Evolutionary conservation across 2,113 vertebrate genomes (phyloP).

Genomic region (Cacatua alba): DNA sequence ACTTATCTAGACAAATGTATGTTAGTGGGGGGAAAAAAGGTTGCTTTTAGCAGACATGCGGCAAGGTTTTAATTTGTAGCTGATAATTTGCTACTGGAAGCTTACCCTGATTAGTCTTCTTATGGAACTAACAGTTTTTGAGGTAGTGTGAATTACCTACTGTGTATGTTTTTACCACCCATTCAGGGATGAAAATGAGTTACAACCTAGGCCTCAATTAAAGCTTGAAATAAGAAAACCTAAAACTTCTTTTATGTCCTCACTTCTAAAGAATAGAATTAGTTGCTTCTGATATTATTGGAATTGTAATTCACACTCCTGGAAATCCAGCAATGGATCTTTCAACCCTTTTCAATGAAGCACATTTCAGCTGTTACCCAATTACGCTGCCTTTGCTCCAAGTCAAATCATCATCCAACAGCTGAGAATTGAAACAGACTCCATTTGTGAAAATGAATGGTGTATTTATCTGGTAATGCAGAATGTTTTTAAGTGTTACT

Average conservation of each 20-base stretch:
- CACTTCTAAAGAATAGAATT: constrained; percentile 85
- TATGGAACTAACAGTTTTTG: constrained; percentile 94
- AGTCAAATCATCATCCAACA: constrained; percentile 83
- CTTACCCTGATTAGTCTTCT: constrained; percentile 91
- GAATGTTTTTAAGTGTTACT: constrained; percentile 78
- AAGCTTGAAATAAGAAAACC: constrained; percentile 79
- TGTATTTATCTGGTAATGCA: constrained; percentile 71
- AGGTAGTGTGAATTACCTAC: constrained; percentile 96
- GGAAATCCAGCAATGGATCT: constrained; percentile 81
- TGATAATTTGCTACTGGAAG: constrained; percentile 95
- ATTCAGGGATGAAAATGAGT: constrained; percentile 89
- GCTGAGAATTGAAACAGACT: constrained; percentile 84
- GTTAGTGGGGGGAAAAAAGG: constrained; percentile 37
- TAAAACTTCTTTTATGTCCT: constrained; percentile 82
- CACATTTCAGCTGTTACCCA: constrained; percentile 80
- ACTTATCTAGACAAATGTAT: constrained; percentile 70
- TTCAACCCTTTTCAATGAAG: constrained; percentile 82
- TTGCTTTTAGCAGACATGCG: constrained; percentile 75
- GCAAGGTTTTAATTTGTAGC: constrained; percentile 95
- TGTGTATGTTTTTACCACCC: constrained; percentile 93
- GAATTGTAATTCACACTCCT: constrained; percentile 88
- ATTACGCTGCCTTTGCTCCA: constrained; percentile 83
- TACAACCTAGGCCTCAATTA: constrained; percentile 83
- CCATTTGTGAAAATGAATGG: constrained; percentile 80
- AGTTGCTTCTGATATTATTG: constrained; percentile 89